phyloP scores from a whole-genome alignment of 1,140 invertebrate species.

The Pseudomyrmex flavicornis region DNA sequence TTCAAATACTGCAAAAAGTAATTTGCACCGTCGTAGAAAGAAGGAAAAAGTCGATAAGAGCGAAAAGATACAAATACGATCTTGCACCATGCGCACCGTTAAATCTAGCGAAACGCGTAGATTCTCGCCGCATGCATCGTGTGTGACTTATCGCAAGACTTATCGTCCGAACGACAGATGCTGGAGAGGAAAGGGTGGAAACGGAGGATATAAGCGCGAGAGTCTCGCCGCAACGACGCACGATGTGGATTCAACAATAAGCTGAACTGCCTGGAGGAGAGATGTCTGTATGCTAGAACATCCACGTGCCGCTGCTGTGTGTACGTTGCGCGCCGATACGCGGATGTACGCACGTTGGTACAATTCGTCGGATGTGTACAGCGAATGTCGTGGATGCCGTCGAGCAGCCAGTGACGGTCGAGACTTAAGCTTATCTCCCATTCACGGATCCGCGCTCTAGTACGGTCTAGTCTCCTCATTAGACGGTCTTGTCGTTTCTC shows the following conservation, averaged over 20 bases:
- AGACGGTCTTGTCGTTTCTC: conserved; percentile 59
- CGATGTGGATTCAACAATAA: conserved; percentile 65
- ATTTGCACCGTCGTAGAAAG: too few species aligned
- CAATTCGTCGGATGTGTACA: conserved; percentile 29
- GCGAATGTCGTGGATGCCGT: conserved; percentile 45
- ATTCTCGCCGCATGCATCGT: conserved; percentile 1
- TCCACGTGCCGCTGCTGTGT: background rate
- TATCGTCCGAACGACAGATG: conserved; percentile 26
- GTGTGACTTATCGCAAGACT: conserved; percentile 41
- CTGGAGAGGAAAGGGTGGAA: background rate
- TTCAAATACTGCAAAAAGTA: too few species aligned
- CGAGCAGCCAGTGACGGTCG: conserved; percentile 35
- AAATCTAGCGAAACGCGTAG: conserved; percentile 22
- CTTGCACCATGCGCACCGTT: background rate
- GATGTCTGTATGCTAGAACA: conserved; percentile 38
- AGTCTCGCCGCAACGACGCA: conserved; percentile 52
- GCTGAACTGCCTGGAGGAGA: conserved; percentile 58
- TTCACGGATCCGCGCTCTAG: conserved; percentile 56
- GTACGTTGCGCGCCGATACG: conserved; percentile 32
- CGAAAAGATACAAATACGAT: background rate
- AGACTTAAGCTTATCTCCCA: conserved; percentile 69
- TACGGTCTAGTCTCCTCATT: conserved; percentile 63
- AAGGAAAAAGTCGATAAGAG: background rate
- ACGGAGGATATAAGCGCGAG: conserved; percentile 55
- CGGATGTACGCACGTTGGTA: conserved; percentile 9